Evolutionary conservation across 2,888 invertebrate species (phyloP), one percentile per base, ranked within the genome.

Genomic region (Cephus nigrinus): DNA sequence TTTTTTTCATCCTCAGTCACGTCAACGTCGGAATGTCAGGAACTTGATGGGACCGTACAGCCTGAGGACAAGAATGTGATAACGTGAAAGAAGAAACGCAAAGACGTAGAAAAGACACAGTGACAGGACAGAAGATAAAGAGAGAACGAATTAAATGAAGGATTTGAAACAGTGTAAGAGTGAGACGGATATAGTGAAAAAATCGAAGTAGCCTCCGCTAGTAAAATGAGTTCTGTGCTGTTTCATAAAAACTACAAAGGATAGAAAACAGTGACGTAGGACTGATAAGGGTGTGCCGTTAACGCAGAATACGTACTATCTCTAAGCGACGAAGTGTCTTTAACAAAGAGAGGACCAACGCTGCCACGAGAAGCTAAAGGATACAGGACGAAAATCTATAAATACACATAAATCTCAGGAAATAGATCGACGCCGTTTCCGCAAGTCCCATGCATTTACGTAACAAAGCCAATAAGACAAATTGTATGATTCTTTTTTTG

Each of bases 41-140:
- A 55, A 55, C 55, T 55, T 2, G 55, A 55, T 23, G 55, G 23
- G 55, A 9, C 9, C 23, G 23, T 9, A 55, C 9, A 55, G 55
- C 55, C 55, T 23, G 9, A 55, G 55, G 55, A 23, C 2, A 55
- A 9, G 23, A 9, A 9, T 23, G 55, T 55, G 55, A 55, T 55
- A 55, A 55, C 23, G 23, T 75, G 55, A 35, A n/a, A n/a, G 77
- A 32, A 68, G 73, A 80, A 77, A 78, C 71, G 78, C 69, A 68
- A 79, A 68, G 30, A 75, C 40, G 3, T 69, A 31, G 68, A 75
- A 55, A 9, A 55, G 74, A 30, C 35, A 35, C 35, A 72, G 40
- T 31, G 36, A 11, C 35, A 72, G 30, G 73, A n/a, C 34, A 3
- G 69, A 69, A 77, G 69, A 75, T 32, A 31, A 40, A 77, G 69